Evolutionary conservation across 30 jellyfish, hydroid and myxozoan species (phyloP).

Genomic region (Aurelia sp.): DNA sequence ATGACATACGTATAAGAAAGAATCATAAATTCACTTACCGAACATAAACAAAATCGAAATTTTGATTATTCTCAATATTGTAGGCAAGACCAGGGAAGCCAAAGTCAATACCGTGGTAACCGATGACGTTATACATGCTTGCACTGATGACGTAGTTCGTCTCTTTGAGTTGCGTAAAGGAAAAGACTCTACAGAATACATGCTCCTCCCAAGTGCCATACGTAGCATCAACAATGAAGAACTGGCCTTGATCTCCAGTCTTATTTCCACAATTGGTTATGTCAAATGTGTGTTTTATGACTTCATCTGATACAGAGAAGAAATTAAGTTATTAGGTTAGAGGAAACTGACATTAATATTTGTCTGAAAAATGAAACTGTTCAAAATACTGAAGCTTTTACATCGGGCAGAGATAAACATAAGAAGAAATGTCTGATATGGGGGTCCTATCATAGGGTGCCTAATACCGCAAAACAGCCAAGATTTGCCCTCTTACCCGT

Average conservation of each 20-base stretch:
- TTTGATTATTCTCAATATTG: slow-evolving; percentile 67
- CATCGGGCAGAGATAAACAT: no score
- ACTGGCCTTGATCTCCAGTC: slow-evolving; percentile 39
- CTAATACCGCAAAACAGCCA: no score
- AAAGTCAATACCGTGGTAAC: slow-evolving; percentile 68
- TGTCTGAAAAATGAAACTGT: no score
- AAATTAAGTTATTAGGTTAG: neutral
- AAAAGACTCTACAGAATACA: slow-evolving; percentile 68
- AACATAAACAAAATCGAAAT: slow-evolving; percentile 72
- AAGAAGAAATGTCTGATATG: no score
- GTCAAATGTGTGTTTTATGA: slow-evolving; percentile 26
- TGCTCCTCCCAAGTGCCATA: slow-evolving; percentile 74
- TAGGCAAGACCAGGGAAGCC: slow-evolving; percentile 87
- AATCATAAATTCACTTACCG: slow-evolving; percentile 25
- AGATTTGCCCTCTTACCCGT: no score
- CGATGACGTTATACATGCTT: slow-evolving; percentile 56
- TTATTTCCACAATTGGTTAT: slow-evolving; percentile 69
- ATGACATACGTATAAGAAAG: no score
- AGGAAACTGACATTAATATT: neutral
- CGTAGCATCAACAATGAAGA: slow-evolving; percentile 63
- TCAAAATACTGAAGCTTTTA: no score
- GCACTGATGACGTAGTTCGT: slow-evolving; percentile 61
- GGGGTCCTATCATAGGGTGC: no score
- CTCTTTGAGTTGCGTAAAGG: slow-evolving; percentile 9
- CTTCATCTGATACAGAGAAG: neutral